phyloP scores from a whole-genome alignment of 2,888 invertebrate genomes.

The Zelleria hepariella region DNA sequence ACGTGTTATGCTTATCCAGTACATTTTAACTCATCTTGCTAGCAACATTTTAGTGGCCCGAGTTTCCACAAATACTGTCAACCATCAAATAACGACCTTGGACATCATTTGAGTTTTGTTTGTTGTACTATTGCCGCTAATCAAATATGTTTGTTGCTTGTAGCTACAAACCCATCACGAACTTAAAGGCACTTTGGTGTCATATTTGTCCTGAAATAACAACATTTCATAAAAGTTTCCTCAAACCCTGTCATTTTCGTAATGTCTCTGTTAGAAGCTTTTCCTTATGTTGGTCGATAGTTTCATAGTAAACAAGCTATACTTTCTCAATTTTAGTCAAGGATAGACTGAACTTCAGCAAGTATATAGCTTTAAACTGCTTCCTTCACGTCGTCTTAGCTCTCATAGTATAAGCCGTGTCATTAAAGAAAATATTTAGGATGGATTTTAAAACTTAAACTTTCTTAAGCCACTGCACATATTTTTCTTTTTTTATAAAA shows the following conservation, averaged over 20 bases:
- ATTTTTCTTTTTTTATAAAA: too few species aligned
- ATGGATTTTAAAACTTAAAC: too few species aligned
- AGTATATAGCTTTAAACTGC: too few species aligned
- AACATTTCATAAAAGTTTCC: neutral
- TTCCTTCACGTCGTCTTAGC: too few species aligned
- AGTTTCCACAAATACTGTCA: neutral
- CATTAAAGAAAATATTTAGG: too few species aligned
- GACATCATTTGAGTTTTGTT: neutral
- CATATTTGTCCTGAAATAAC: neutral
- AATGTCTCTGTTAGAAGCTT: neutral
- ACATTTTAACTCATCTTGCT: neutral
- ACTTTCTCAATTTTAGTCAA: too few species aligned
- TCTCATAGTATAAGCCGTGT: too few species aligned
- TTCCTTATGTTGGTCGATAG: neutral
- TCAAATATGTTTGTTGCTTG: neutral
- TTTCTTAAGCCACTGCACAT: too few species aligned
- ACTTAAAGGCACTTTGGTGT: neutral
- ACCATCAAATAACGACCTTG: neutral
- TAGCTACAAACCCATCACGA: neutral
- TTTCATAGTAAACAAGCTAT: neutral
- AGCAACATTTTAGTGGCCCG: neutral
- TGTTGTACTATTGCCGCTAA: neutral
- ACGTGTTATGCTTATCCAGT: too few species aligned
- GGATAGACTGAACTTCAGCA: too few species aligned
- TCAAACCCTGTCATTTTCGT: neutral